These are phyloP conservation scores for Cotesia vestalis DNA, from an alignment of 1,140 invertebrate species.

Conservation along the genomic window DNA sequence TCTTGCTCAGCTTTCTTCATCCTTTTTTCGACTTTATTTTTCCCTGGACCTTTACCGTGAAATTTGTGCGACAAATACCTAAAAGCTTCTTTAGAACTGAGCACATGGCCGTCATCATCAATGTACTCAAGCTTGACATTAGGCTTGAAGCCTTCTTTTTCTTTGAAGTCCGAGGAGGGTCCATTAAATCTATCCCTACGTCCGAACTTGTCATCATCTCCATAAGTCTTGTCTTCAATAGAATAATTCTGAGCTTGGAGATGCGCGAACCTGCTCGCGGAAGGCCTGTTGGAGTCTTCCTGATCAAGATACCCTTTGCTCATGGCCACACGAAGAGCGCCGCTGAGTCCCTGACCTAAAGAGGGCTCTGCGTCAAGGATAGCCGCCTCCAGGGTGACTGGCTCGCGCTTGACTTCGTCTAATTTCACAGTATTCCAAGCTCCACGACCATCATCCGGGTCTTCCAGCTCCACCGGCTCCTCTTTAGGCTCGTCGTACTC, in stretches of 20 bases:
- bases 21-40: conserved; percentile 98
- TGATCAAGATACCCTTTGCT: conserved; percentile 96
- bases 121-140: conserved; percentile 98
- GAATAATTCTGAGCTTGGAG: conserved; percentile 93
- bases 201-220: conserved; percentile 85
- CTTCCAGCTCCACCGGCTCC: conserved; percentile 62
- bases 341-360: conserved; percentile 89
- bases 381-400: conserved; percentile 70
- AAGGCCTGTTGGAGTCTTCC: conserved; percentile 77
- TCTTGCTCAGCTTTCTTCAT: conserved; percentile 95
- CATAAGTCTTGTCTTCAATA: conserved; percentile 94
- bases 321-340: conserved; percentile 89
- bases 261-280: conserved; percentile 77
- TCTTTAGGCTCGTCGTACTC: conserved; percentile 69
- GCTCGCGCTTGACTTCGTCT: conserved; percentile 60
- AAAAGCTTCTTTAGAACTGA: conserved; percentile 97
- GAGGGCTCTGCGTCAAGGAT: conserved; percentile 96
- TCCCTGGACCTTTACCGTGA: conserved; percentile 98
- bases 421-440: conserved; percentile 80
- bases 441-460: conserved; percentile 68
- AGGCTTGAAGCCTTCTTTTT: conserved; percentile 93
- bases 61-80: conserved; percentile 96
- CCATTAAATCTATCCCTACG: conserved; percentile 84
- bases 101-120: conserved; percentile 90
- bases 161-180: conserved; percentile 91